phyloP scores from a whole-genome alignment of 2,113 vertebrate species.

The Xiphophorus hellerii region DNA sequence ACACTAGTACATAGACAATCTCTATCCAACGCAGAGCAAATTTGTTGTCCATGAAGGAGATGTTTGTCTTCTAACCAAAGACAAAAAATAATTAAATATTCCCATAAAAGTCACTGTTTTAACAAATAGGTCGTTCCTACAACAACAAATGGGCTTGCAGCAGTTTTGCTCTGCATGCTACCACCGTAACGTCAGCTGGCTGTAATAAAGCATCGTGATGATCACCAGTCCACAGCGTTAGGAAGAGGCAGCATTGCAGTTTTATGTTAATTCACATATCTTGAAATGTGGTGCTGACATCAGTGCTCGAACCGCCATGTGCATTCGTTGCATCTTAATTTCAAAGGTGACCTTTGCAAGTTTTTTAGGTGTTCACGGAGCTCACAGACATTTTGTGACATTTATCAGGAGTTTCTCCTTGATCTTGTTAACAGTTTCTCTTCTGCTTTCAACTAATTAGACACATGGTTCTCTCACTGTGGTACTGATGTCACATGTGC shows the following conservation, averaged over 20 bases:
- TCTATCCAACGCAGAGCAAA: slow-evolving; percentile 34
- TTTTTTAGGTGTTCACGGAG: slow-evolving; percentile 52
- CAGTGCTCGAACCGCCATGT: slow-evolving; percentile 61
- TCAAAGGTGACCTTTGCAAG: slow-evolving; percentile 71
- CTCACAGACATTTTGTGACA: slow-evolving; percentile 32
- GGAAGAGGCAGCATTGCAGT: slow-evolving; percentile 66
- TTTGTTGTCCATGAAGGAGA: slow-evolving; percentile 34
- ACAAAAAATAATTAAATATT: slow-evolving; percentile 62
- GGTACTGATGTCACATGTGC: neutral
- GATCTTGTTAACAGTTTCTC: neutral
- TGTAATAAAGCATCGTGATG: slow-evolving; percentile 70
- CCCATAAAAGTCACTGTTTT: slow-evolving; percentile 60
- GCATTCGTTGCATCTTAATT: slow-evolving; percentile 61
- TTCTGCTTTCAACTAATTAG: neutral
- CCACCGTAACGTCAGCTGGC: slow-evolving; percentile 64
- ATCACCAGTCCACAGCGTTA: slow-evolving; percentile 60
- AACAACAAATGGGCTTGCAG: slow-evolving; percentile 61
- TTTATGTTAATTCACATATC: slow-evolving; percentile 78
- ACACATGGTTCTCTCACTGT: neutral
- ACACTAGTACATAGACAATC: slow-evolving; percentile 37
- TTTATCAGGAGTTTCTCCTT: slow-evolving; percentile 29
- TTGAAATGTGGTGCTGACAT: slow-evolving; percentile 53
- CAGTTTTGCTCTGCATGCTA: slow-evolving; percentile 55
- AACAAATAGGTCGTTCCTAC: slow-evolving; percentile 57
- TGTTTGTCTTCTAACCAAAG: slow-evolving; percentile 42